Percentiles rank a stretch among this genome's conserved stretches.
phyloP scores from a whole-genome alignment of 2,888 invertebrate species.

The Psococerastis gibbosa region DNA sequence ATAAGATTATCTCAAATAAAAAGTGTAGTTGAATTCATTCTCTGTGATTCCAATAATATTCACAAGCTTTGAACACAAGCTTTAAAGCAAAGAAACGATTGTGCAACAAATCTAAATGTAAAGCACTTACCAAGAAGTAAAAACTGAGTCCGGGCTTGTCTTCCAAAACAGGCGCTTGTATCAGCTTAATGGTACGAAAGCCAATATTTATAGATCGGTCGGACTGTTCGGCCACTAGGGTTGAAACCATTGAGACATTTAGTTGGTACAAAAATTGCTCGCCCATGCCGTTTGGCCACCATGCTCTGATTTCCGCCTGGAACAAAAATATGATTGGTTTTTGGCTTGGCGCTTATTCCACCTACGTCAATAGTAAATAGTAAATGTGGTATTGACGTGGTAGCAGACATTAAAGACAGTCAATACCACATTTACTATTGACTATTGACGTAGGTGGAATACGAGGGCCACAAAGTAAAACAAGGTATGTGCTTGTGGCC shows the following conservation, averaged over 20 bases:
- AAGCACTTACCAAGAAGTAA: background rate
- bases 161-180: background rate
- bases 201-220: background rate
- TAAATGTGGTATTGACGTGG: too few relatives aligned
- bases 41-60: too few relatives aligned
- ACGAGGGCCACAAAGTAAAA: too few relatives aligned
- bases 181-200: background rate
- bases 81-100: too few relatives aligned
- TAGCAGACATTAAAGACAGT: too few relatives aligned
- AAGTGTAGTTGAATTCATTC: too few relatives aligned
- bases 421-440: background rate
- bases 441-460: too few relatives aligned
- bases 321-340: background rate
- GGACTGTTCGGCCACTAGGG: background rate
- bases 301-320: background rate
- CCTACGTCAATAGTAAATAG: too few relatives aligned
- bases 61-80: too few relatives aligned
- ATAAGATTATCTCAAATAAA: too few relatives aligned
- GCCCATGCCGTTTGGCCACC: conserved; percentile 6
- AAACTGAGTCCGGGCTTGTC: background rate
- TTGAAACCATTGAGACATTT: background rate
- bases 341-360: background rate
- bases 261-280: conserved; percentile 1
- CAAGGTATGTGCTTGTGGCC: too few relatives aligned
- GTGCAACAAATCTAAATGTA: too few relatives aligned